Percentiles rank a stretch among this genome's conserved stretches.
Evolutionary conservation across 2,888 invertebrate genomes (phyloP).

Genomic region (Spodoptera littoralis): DNA sequence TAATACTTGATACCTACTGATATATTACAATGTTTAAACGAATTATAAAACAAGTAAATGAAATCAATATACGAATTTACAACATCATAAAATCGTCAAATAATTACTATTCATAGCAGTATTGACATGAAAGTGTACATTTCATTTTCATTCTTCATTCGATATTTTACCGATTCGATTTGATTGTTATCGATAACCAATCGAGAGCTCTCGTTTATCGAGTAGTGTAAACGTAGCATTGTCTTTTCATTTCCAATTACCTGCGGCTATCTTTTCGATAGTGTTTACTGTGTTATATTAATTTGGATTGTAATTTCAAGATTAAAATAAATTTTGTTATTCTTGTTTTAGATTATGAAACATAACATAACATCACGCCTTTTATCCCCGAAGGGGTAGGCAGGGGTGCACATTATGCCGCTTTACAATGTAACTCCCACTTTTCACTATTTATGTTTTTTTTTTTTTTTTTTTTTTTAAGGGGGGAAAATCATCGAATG

Average conservation of each 20-base stretch:
- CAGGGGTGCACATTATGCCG: no score
- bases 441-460: no score
- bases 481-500: no score
- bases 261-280: slow-evolving; percentile 33
- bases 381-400: no score
- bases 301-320: slow-evolving; percentile 35
- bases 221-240: slow-evolving; percentile 25
- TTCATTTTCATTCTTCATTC: slow-evolving; percentile 20
- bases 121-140: not conserved
- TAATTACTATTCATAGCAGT: not conserved
- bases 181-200: not conserved
- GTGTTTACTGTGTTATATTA: slow-evolving; percentile 16
- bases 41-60: no score
- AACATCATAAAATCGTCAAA: not conserved
- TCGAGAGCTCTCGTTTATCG: slow-evolving; percentile 10
- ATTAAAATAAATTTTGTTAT: not conserved
- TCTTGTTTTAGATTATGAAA: slow-evolving; percentile 1
- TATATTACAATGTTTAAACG: no score
- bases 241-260: slow-evolving; percentile 32
- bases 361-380: no score
- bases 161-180: slow-evolving; percentile 9
- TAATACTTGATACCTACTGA: no score
- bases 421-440: no score
- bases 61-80: no score
- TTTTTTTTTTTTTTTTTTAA: no score